A percentile compares a stretch with the other conserved stretches of the same genome.
Conservation (phyloP, 2,113 vertebrate species). For the Pterocles gutturalis region DNA sequence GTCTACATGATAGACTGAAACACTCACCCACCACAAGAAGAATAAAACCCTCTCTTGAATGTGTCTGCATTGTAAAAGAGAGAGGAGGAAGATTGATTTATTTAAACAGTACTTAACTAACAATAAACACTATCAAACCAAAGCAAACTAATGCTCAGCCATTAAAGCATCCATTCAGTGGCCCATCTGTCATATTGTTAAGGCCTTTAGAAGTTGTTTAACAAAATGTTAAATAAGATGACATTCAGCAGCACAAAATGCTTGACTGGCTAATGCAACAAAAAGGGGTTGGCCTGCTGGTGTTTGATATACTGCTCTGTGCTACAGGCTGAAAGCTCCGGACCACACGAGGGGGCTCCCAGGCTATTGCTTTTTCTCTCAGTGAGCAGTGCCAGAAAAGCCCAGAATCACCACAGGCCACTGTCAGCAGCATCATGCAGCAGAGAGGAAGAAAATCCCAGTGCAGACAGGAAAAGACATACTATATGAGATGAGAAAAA, state of each 20-base stretch:
- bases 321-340: constrained; percentile 52
- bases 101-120: constrained; percentile 77
- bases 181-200: constrained; percentile 80
- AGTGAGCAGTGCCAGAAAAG: constrained; percentile 50
- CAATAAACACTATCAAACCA: constrained; percentile 76
- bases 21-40: neutral
- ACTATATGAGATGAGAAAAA: neutral
- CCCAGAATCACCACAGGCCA: constrained; percentile 45
- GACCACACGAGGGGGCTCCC: constrained; percentile 51
- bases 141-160: constrained; percentile 74
- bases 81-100: constrained; percentile 25
- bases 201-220: constrained; percentile 84
- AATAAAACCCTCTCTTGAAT: constrained; percentile 22
- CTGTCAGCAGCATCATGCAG: neutral
- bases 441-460: neutral
- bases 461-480: neutral
- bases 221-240: constrained; percentile 83
- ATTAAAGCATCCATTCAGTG: constrained; percentile 74
- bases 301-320: constrained; percentile 73
- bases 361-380: constrained; percentile 70
- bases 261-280: constrained; percentile 77
- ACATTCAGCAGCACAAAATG: constrained; percentile 80
- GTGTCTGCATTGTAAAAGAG: constrained; percentile 14
- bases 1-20: constrained; percentile 25
- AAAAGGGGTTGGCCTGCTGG: constrained; percentile 66